A percentile compares a stretch with the other conserved stretches of the same genome.
Conservation (phyloP, 2,113 vertebrate species). For the Labeo catla region DNA sequence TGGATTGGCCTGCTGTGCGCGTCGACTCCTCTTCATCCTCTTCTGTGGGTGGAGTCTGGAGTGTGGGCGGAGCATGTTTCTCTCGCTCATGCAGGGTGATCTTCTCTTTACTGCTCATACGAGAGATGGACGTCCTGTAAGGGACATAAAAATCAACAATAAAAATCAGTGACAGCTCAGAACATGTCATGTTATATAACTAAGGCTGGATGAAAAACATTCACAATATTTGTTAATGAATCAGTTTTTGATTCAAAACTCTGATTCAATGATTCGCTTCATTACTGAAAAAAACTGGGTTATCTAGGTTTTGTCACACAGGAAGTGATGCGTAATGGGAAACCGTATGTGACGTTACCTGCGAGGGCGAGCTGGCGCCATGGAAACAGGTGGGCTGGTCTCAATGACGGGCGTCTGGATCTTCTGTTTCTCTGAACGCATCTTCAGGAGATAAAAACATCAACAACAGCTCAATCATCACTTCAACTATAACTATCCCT, state of each 20-base stretch:
- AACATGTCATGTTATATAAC: neutral
- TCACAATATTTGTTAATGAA: neutral
- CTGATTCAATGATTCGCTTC: neutral
- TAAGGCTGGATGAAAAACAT: neutral
- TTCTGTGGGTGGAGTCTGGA: constrained; percentile 75
- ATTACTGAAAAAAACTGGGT: neutral
- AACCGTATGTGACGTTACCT: constrained; percentile 65
- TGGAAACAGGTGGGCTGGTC: constrained; percentile 71
- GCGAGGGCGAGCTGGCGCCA: constrained; percentile 74
- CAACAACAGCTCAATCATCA: constrained; percentile 48
- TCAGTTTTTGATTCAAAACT: neutral
- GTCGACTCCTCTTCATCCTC: constrained; percentile 76
- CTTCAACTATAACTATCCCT: neutral
- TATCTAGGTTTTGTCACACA: neutral
- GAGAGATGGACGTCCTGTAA: constrained; percentile 84
- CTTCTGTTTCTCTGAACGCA: constrained; percentile 79
- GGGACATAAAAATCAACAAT: constrained; percentile 75
- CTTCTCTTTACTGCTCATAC: constrained; percentile 85
- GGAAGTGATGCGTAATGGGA: constrained; percentile 6
- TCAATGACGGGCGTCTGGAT: constrained; percentile 76
- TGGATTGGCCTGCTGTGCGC: constrained; percentile 63
- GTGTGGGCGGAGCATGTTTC: constrained; percentile 76
- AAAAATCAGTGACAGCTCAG: constrained; percentile 70
- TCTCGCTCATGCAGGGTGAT: constrained; percentile 81
- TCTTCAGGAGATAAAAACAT: constrained; percentile 70